These are phyloP conservation scores for Lumbricus terrestris DNA, from an alignment of 2,888 invertebrate species.

Conservation along the genomic window DNA sequence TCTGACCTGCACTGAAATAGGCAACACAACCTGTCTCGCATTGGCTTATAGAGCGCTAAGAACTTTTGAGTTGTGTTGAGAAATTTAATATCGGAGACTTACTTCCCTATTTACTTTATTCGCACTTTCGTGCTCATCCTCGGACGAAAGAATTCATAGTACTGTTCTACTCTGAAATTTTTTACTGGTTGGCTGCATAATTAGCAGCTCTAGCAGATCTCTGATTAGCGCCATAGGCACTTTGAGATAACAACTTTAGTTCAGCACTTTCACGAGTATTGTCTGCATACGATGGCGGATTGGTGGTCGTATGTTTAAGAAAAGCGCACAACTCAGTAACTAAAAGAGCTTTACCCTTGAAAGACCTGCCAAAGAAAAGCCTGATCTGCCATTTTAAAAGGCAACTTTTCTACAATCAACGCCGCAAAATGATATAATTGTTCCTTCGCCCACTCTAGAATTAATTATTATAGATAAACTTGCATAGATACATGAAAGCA, in stretches of 20 bases:
- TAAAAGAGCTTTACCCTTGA: constrained; percentile 31
- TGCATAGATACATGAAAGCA: no score
- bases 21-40: no score
- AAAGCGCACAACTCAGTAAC: background rate
- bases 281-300: no score
- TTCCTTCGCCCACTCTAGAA: background rate
- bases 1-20: no score
- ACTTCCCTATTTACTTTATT: background rate
- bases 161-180: background rate
- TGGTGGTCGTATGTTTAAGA: background rate
- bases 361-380: constrained; percentile 38
- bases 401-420: background rate
- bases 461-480: background rate
- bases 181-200: no score
- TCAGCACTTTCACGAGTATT: no score
- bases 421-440: background rate
- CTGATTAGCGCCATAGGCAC: no score
- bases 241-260: no score
- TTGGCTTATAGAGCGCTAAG: no score
- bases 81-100: background rate
- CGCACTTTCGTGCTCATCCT: background rate
- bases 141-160: background rate
- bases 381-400: constrained; percentile 29
- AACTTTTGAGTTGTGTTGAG: no score
- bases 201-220: background rate